A percentile compares a stretch with the other conserved stretches of the same genome.
Evolutionary conservation across 2,888 invertebrate species (phyloP).

Genomic region (Philereme transversata): DNA sequence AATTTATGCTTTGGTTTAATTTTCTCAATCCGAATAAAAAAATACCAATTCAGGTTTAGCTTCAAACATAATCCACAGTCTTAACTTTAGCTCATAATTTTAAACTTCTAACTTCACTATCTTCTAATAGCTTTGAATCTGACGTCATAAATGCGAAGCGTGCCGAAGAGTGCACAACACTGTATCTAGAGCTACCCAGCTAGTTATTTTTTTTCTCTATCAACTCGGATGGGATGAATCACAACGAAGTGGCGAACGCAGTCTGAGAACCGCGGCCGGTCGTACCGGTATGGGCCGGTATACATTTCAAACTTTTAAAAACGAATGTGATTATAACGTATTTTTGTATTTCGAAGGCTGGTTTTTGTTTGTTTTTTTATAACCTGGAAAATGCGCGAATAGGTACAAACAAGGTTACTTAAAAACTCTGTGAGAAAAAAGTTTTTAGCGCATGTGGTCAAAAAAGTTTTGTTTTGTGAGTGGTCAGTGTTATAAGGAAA

Average conservation of each 20-base stretch:
- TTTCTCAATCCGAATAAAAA: too few species aligned
- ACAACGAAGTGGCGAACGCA: slow-evolving; percentile 45
- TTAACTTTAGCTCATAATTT: too few species aligned
- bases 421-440: background rate
- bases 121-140: background rate
- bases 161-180: slow-evolving; percentile 35
- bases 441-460: slow-evolving; percentile 3
- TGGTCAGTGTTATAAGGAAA: background rate
- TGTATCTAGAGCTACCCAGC: too few species aligned
- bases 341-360: slow-evolving; percentile 26
- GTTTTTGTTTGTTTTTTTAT: slow-evolving; percentile 6
- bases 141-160: slow-evolving; percentile 25
- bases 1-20: too few species aligned
- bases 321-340: slow-evolving; percentile 16
- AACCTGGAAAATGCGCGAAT: background rate
- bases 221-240: slow-evolving; percentile 66
- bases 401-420: too few species aligned
- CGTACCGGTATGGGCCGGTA: slow-evolving; percentile 38
- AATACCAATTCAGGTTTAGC: too few species aligned
- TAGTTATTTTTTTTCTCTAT: slow-evolving; percentile 54
- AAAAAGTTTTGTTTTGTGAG: background rate
- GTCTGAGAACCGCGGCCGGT: slow-evolving; percentile 62
- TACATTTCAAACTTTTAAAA: slow-evolving; percentile 26
- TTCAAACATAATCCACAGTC: too few species aligned
- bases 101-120: too few species aligned